Evolutionary conservation across 2,888 invertebrate genomes (phyloP).

Genomic region (Clunio marinus): DNA sequence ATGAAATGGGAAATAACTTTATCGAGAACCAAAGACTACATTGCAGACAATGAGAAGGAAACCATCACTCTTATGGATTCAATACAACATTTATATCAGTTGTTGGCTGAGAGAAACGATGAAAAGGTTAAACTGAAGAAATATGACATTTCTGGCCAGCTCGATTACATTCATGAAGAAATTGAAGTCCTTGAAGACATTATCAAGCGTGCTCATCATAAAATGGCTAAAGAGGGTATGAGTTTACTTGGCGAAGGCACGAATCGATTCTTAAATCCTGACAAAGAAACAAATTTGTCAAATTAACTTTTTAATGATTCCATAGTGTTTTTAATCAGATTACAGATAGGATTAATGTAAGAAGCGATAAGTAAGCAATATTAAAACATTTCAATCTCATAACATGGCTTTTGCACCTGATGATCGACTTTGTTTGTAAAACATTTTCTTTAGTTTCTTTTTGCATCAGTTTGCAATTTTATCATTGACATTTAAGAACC

Average conservation of each 20-base stretch:
- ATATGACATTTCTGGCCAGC: slow-evolving; percentile 42
- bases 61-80: slow-evolving; percentile 47
- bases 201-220: slow-evolving; percentile 40
- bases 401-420: too few species aligned
- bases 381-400: too few species aligned
- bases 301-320: slow-evolving; percentile 3
- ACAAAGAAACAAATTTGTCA: slow-evolving; percentile 34
- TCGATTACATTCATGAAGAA: slow-evolving; percentile 48
- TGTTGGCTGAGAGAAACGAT: slow-evolving; percentile 47
- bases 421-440: too few species aligned
- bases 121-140: slow-evolving; percentile 39
- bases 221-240: slow-evolving; percentile 32
- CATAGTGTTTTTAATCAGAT: too few species aligned
- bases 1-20: slow-evolving; percentile 49
- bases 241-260: slow-evolving; percentile 32
- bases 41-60: slow-evolving; percentile 45
- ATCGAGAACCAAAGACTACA: slow-evolving; percentile 45
- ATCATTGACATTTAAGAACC: too few species aligned
- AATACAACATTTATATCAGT: slow-evolving; percentile 46
- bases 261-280: slow-evolving; percentile 28
- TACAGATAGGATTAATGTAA: too few species aligned
- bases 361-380: too few species aligned
- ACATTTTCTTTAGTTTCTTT: too few species aligned
- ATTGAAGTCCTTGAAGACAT: slow-evolving; percentile 46
- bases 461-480: background rate